Conservation (phyloP, 2,888 invertebrate species). For the Andrena fulva region DNA sequence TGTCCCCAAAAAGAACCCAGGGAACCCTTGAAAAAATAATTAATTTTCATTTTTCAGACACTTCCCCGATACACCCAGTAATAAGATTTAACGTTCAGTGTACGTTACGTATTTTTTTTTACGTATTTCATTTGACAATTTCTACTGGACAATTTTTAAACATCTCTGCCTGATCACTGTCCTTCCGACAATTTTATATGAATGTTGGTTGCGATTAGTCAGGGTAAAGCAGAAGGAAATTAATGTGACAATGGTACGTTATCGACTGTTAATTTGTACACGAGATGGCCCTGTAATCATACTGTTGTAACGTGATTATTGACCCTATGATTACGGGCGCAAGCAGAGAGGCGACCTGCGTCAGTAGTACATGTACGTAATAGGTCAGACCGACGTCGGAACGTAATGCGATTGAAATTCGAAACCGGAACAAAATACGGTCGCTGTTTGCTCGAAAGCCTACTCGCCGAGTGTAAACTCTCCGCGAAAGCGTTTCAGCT, state of each 20-base stretch:
- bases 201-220: background rate
- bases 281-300: slow-evolving; percentile 9
- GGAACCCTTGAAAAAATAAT: background rate
- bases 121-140: background rate
- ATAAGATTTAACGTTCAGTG: too few species aligned
- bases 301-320: slow-evolving; percentile 25
- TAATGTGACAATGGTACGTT: background rate
- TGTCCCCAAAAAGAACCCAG: background rate
- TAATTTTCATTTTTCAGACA: too few species aligned
- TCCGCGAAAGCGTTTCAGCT: background rate
- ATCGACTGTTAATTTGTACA: background rate
- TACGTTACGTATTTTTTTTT: too few species aligned
- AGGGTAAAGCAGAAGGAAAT: background rate
- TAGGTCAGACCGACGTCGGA: slow-evolving; percentile 33
- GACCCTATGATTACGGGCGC: slow-evolving; percentile 35
- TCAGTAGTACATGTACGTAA: slow-evolving; percentile 52
- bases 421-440: slow-evolving; percentile 14
- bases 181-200: background rate
- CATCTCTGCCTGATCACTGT: background rate
- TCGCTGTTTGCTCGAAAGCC: background rate
- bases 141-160: background rate
- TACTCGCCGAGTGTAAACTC: background rate
- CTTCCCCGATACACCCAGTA: too few species aligned
- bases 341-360: slow-evolving; percentile 30
- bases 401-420: slow-evolving; percentile 32